Evolutionary conservation across 2,113 vertebrate genomes (phyloP), one percentile per base, ranked within the genome.

Genomic region (Podiceps cristatus): DNA sequence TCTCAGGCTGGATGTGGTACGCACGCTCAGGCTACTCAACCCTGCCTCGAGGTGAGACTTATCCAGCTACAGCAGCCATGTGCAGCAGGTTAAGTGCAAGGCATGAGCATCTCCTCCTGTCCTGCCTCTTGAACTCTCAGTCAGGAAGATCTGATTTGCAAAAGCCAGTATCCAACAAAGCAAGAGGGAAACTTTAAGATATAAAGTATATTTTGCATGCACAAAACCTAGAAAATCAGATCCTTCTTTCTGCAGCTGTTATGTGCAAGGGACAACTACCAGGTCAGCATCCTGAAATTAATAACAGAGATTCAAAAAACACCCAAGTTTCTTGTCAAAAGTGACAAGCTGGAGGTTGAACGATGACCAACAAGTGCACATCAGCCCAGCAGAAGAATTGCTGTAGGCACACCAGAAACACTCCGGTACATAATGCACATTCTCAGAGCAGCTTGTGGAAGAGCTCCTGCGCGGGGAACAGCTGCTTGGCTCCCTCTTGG

Each of bases 401-500:
- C 40, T 74, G n/a, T 18, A 63, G 56, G 33, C 37, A 24, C 1
- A 2, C 16, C 62, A 59, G 64, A 86, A 88, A 47, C 23, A 4
- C 75, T 63, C 53, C 68, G 31, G 45, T 8, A 42, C 25, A 13
- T 5, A n/a, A 24, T 1, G 8, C 44, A 33, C 9, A 6, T 60
- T 68, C 56, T 64, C 74, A 90, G 69, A 85, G 72, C 45, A 90
- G 85, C 81, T 59, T 50, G 55, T 5, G 3, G 13, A 67, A 49
- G 42, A 85, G 78, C 59, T 86, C 44, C 60, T 63, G 25, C 0
- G 1, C 8, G 2, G 42, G 5, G 55, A 88, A 69, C 78, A 63
- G 85, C 78, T 90, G 72, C 90, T 71, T 94, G 90, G 79, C 92
- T 97, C 94, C 90, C 92, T 86, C 94, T 93, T 80, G 92, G 92